Base-by-base conservation (phyloP, 2,888 invertebrate species). In the Choristoneura rosaceana region DNA sequence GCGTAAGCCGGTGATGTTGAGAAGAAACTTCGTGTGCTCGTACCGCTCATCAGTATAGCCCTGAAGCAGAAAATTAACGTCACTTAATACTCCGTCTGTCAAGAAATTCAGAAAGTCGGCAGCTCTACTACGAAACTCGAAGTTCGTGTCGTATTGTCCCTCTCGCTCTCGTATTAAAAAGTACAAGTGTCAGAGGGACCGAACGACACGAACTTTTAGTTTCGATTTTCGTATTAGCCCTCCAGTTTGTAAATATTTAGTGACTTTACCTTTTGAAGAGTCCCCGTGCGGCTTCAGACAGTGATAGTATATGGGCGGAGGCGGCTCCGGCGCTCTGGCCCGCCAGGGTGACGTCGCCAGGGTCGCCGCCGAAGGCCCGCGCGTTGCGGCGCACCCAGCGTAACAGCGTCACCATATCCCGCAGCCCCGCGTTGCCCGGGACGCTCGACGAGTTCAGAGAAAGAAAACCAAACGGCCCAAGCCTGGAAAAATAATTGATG, bases 381-480 rank as follows among this genome's bases (percentile, higher is more conserved):
- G 90, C 91, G 78, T 94, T 94, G 55, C 74, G 74, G 75, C 80
- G 83, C 78, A 94, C 90, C 94, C 94, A 94, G 45, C 82, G 83
- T 75, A 94, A 84, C 70, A 93, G 80, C 17, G 91, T 89, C 65
- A 93, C 81, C 76, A 85, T 83, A 78, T 94, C 94, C 1, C 93
- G 88, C n/a, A 94, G 82, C 0, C 92, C 94, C 70, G 87, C 87
- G 84, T 94, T 94, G n/a, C 93, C 94, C 33, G 94, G 94, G 7
- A 93, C 79, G 70, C 82, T 78, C 0, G 83, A 68, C 0, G 90
- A 84, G 77, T 89, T 88, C 68, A 93, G 80, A 0, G 90, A 90
- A 15, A 94, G 84, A 79, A 93, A 94, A 15, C 94, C 95, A 74
- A 94, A 87, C 3, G 89, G 87, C 74, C 91, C 91, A 60, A 93